Evolutionary conservation across 2,113 vertebrate species (phyloP), one percentile per base, ranked within the genome.

Genomic region (Myotis brandtii): DNA sequence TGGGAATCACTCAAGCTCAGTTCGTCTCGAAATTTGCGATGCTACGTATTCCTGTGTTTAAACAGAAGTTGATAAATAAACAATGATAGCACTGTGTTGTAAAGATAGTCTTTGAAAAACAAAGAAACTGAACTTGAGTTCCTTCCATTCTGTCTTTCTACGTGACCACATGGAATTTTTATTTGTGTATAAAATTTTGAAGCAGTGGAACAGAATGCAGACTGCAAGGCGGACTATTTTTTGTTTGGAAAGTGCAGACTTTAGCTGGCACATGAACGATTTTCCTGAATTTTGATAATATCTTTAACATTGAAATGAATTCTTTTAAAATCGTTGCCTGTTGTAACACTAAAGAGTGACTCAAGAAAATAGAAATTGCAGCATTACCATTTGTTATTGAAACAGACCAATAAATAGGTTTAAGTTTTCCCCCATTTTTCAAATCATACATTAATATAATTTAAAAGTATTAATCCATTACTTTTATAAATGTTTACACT

Each of bases 91-190:
- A 48, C 62, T 30, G n/a, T 82, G 93, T 20, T 6, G 54, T 50
- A 79, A 96, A 90, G 86, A 75, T 1, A n/a, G 46, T 66, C 81
- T 86, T 72, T 30, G 46, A n/a, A 73, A 96, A 95, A 79, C 95
- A 95, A 93, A 96, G 81, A 62, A 59, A 43, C 32, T 17, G 23
- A 91, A 37, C 54, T 52, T 80, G 79, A 95, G 48, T 77, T 72
- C 52, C 52, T 76, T 81, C 79, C 13, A 8, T 72, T 86, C 79
- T 93, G 73, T 89, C 93, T 66, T 86, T 91, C 62, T 56, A 50
- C 43, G n/a, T 17, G 46, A 73, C 75, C 56, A 93, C 54, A 16
- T 17, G 52, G 69, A 86, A 83, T 75, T 93, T 91, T 96, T 59
- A 89, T 84, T 56, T 83, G 62, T 66, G 64, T 69, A 72, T 50